Conservation (phyloP, 1,140 invertebrate genomes). For the Pogonus chalceus region DNA sequence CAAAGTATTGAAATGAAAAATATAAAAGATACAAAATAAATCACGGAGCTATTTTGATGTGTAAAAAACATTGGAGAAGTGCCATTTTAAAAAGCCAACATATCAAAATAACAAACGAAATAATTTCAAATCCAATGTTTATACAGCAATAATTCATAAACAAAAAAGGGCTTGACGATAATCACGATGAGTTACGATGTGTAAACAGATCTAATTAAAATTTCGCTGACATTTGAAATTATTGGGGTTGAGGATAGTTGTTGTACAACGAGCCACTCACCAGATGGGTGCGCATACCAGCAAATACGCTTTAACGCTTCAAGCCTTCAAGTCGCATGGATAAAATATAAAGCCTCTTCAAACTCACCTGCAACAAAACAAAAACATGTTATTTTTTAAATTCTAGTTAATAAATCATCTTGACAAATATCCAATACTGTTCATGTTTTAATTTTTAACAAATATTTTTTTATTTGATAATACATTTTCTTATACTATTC, state of each 20-base stretch:
- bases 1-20: neutral
- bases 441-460: neutral
- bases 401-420: neutral
- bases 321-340: too few species aligned
- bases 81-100: too few species aligned
- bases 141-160: neutral
- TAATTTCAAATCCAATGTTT: neutral
- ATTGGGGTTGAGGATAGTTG: neutral
- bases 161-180: neutral
- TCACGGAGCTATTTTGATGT: neutral
- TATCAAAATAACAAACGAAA: too few species aligned
- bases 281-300: neutral
- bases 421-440: neutral
- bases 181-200: constrained; percentile 2
- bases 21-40: neutral
- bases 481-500: neutral
- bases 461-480: neutral
- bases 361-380: constrained; percentile 7
- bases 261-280: neutral
- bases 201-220: constrained; percentile 9
- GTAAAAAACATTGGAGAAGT: too few species aligned
- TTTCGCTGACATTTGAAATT: constrained; percentile 5
- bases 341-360: neutral
- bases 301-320: too few species aligned
- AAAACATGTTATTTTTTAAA: neutral